phyloP scores from a whole-genome alignment of 2,113 vertebrate species.

The Colaptes auratus region DNA sequence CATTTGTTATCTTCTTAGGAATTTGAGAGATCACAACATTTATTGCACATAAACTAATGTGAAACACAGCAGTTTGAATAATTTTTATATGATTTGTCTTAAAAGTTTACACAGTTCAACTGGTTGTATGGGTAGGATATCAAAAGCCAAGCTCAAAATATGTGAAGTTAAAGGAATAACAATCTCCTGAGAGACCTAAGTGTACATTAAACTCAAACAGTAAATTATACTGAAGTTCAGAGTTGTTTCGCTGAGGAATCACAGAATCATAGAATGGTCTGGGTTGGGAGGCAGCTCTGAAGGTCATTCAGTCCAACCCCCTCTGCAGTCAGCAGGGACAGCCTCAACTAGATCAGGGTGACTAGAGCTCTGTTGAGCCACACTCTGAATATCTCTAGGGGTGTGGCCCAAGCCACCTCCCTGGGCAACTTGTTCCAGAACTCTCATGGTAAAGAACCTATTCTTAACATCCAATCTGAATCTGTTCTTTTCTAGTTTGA shows the following conservation, averaged over 20 bases:
- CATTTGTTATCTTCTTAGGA: background rate
- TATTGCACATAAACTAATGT: background rate
- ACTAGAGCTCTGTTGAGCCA: no score
- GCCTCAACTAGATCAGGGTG: no score
- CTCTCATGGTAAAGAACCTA: no score
- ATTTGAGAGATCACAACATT: background rate
- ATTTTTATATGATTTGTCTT: background rate
- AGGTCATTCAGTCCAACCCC: no score
- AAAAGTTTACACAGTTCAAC: background rate
- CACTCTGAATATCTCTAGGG: no score
- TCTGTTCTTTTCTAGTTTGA: no score
- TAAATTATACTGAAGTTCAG: background rate
- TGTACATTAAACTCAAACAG: accelerated
- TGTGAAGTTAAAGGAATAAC: background rate
- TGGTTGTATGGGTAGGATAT: background rate
- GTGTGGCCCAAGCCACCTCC: no score
- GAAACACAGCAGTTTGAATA: background rate
- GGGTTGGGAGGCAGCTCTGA: no score
- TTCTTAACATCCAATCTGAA: no score
- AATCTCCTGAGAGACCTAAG: background rate
- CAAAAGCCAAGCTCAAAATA: background rate
- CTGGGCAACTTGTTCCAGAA: no score
- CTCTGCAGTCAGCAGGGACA: no score
- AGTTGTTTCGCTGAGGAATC: background rate
- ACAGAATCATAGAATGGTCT: no score